These are phyloP conservation scores for Amazona ochrocephala DNA, from an alignment of 2,797 vertebrate species.

Conservation along the genomic window DNA sequence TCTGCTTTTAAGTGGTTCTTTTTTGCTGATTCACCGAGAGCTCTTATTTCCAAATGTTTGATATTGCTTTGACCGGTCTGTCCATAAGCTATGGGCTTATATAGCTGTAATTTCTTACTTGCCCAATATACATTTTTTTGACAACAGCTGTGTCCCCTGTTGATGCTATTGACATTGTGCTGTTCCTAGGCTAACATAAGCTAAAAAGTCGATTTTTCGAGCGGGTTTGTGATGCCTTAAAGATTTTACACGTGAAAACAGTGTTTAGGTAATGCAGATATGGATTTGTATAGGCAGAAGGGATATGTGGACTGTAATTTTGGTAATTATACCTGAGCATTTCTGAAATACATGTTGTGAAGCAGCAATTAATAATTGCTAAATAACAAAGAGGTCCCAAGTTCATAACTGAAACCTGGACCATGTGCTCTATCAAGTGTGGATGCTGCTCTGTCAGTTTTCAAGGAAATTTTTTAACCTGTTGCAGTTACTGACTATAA, in stretches of 20 bases:
- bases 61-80: background rate
- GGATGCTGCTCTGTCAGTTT: background rate
- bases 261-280: background rate
- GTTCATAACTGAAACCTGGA: background rate
- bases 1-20: background rate
- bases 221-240: background rate
- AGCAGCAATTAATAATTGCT: background rate
- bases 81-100: background rate
- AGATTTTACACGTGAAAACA: background rate
- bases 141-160: background rate
- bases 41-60: background rate
- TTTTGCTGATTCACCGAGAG: background rate
- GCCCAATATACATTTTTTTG: background rate
- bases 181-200: background rate
- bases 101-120: background rate
- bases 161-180: background rate
- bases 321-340: background rate
- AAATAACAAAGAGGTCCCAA: background rate
- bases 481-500: background rate
- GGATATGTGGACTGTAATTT: background rate
- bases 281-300: background rate
- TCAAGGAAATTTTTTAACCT: background rate
- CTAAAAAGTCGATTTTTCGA: background rate
- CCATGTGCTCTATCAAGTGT: background rate
- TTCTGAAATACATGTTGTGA: background rate